These are phyloP conservation scores for Archocentrus centrarchus DNA, from an alignment of 2,113 vertebrate species.

Conservation along the genomic window DNA sequence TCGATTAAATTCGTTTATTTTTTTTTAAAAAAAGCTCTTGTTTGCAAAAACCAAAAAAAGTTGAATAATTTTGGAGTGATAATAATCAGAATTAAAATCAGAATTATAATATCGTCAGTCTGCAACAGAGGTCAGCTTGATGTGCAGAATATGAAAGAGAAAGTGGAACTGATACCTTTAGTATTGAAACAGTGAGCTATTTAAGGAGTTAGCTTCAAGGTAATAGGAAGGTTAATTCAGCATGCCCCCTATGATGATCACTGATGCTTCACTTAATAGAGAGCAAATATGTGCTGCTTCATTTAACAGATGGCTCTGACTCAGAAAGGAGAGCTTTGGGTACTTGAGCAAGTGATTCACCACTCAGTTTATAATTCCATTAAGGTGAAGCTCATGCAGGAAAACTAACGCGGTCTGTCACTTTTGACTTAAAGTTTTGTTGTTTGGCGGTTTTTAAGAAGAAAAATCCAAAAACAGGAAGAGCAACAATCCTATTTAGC, in stretches of 20 bases:
- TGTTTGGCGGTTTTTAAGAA: conserved; percentile 10
- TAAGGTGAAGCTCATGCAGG: conserved; percentile 55
- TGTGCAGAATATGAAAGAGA: conserved; percentile 10
- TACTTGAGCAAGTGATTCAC: conserved; percentile 77
- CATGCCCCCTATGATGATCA: conserved; percentile 78
- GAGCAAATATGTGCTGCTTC: conserved; percentile 81
- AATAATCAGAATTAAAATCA: background rate
- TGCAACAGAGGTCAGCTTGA: conserved; percentile 18
- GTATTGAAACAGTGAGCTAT: conserved; percentile 62
- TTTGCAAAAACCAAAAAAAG: background rate
- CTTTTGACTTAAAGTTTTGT: background rate
- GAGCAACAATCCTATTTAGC: background rate
- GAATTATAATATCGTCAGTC: background rate
- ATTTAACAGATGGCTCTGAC: conserved; percentile 77
- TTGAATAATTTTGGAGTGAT: background rate
- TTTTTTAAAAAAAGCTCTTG: background rate
- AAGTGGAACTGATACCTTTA: conserved; percentile 37
- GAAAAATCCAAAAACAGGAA: background rate
- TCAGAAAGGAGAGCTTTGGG: conserved; percentile 74
- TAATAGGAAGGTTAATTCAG: conserved; percentile 80
- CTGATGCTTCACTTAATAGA: conserved; percentile 80
- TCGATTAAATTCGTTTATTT: background rate
- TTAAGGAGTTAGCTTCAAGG: conserved; percentile 78
- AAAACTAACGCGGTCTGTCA: conserved; percentile 20
- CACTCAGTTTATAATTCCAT: conserved; percentile 74